Base-by-base conservation (phyloP, 2,797 vertebrate genomes). In the Synaphobranchus kaupii region DNA sequence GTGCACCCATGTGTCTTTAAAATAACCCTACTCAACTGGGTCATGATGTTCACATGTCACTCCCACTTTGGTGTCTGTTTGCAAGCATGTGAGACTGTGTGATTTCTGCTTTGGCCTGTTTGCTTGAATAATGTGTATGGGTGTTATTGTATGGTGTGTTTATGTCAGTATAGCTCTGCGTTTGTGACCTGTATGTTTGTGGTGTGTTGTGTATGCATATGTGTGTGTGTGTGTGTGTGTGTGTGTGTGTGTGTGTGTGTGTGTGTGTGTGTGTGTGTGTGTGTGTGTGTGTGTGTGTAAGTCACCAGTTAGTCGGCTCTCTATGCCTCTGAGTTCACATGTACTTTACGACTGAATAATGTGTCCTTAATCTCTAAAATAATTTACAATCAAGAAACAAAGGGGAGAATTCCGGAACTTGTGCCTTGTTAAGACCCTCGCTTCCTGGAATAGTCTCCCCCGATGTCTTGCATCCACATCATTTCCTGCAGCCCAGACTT, bases 371-470 rank as follows among this genome's bases (percentile, higher is more conserved):
- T 85, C 84, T 13, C 66, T n/a, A 52, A 66, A 52, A 85, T n/a
- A 44, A 84, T 66, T 66, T 66, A n/a, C 63, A 66, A 66, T 28
- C 8, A n/a, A n/a, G 63, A 28, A 66, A 66, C 63, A 66, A n/a
- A 66, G 63, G 22, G 39, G 39, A 47, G 34, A 20, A 34, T 20
- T 34, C 31, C 7, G 10, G 60, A 66, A 84, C 25, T 84, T 34
- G 81, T 86, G 88, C 56, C 39, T 76, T 83, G 78, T 90, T 88
- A 89, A 89, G 87, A 85, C 83, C 84, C 71, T 71, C 83, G 28
- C 73, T 84, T 87, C 83, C 87, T 84, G 71, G 58, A 84, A 88
- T 52, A 86, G 52, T 82, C 28, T n/a, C 39, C 66, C 52, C 48
- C 20, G 15, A 10, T 54, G 39, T 39, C 63, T 73, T 13, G n/a